Evolutionary conservation across 2,888 invertebrate genomes (phyloP), one percentile per base, ranked within the genome.

Genomic region (Sinhomidia bicolor): DNA sequence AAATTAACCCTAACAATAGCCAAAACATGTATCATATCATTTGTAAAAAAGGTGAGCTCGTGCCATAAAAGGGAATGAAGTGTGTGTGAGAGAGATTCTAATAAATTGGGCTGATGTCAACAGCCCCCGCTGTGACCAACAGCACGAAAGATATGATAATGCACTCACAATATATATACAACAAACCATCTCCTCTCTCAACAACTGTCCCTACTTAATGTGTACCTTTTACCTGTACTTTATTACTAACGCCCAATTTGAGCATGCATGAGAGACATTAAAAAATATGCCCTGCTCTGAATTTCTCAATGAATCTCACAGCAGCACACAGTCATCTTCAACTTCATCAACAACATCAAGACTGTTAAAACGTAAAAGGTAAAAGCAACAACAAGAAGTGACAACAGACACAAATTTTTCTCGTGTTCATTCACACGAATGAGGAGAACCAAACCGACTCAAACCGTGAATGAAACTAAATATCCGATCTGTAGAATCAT

Each of bases 51-150:
- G 36, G 36, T 36, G 23, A 62, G 83, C 88, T 78, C 76, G 83
- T 78, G 79, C 88, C 88, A 88, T 88, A 88, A 88, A 88, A 88
- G 88, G 88, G 78, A 71, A 60, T 60, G 65, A 54, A 76, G 68
- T 88, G 80, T 74, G 54, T 26, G 36, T 81, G 89, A 90, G 86
- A 85, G 90, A 91, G 90, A 89, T 90, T 82, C 86, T 88, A 90
- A 91, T 91, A 91, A 91, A 91, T 91, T 89, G 91, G 86, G 89
- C 84, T 86, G 89, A 91, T 91, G 91, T 91, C 91, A 91, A 91
- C 91, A 91, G 89, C 91, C 91, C 91, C 91, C 91, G 91, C 91
- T 90, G 90, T 83, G 85, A 78, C 82, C 82, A 88, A 83, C 65
- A 83, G 82, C 54, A 83, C 20, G 65, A 17, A 20, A 62, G 57